Conservation (phyloP, 2,888 invertebrate species). For the Oeneis ivallda region DNA sequence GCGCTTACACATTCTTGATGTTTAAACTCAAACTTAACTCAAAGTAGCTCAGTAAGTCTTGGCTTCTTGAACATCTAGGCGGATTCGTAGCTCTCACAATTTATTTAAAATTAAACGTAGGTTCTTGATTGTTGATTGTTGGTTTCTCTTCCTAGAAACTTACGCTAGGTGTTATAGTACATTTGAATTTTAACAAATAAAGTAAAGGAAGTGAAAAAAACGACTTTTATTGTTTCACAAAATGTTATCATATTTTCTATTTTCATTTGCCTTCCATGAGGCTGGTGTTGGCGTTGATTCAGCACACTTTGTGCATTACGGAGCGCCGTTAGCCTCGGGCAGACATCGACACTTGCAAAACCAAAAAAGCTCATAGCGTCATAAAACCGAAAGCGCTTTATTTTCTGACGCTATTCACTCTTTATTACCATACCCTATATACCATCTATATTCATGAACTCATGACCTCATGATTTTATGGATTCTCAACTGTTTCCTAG, state of each 20-base stretch:
- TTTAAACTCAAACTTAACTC: conserved; percentile 10
- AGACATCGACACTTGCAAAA: conserved; percentile 29
- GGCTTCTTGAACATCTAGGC: not conserved
- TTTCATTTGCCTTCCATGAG: conserved; percentile 60
- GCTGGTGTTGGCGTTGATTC: conserved; percentile 53
- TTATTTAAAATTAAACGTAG: not conserved
- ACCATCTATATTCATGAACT: not conserved
- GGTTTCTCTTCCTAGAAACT: too few species aligned
- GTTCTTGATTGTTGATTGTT: too few species aligned
- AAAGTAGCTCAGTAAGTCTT: conserved; percentile 6
- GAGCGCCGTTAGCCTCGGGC: conserved; percentile 48
- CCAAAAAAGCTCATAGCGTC: conserved; percentile 20
- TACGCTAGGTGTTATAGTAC: too few species aligned
- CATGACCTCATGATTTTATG: not conserved
- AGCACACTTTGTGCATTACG: conserved; percentile 72
- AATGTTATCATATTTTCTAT: conserved; percentile 39
- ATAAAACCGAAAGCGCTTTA: conserved; percentile 19
- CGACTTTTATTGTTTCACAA: not conserved
- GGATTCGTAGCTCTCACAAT: not conserved
- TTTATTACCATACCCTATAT: conserved; percentile 3
- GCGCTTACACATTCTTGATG: conserved; percentile 8
- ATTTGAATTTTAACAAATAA: too few species aligned
- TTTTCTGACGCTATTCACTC: not conserved
- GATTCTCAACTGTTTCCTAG: not conserved
- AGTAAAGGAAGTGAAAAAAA: too few species aligned